Evolutionary conservation across 2,888 invertebrate species (phyloP).

Genomic region (Seira ritae): DNA sequence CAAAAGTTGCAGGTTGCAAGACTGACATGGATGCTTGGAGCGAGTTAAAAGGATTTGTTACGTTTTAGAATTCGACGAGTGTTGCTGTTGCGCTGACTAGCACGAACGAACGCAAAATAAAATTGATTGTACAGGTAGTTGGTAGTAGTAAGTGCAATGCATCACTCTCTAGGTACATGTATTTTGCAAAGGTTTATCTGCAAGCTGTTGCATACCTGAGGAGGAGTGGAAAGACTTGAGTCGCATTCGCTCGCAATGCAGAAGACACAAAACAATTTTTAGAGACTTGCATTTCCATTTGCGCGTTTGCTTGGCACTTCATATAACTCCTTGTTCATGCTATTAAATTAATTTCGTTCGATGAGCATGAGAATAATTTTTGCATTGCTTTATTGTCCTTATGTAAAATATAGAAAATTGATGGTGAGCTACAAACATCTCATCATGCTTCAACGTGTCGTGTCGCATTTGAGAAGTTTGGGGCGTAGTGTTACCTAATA

Average conservation of each 20-base stretch:
- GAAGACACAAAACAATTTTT: too few species aligned
- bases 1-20: constrained; percentile 8
- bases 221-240: neutral
- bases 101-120: too few species aligned
- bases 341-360: neutral
- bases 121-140: neutral
- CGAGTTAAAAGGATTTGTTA: constrained; percentile 40
- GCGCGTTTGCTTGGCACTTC: too few species aligned
- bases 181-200: neutral
- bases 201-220: too few species aligned
- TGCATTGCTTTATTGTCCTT: too few species aligned
- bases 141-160: neutral
- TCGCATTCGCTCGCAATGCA: too few species aligned
- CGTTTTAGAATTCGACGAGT: neutral
- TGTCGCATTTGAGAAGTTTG: neutral
- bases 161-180: neutral
- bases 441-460: neutral
- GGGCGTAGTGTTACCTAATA: neutral
- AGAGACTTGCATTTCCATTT: too few species aligned
- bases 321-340: neutral
- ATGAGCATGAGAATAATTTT: too few species aligned
- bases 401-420: too few species aligned
- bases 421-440: neutral
- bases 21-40: neutral
- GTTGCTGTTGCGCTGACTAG: neutral